A percentile compares a stretch with the other conserved stretches of the same genome.
These are phyloP conservation scores for Nephila pilipes DNA, from an alignment of 1,140 invertebrate genomes.

Conservation along the genomic window DNA sequence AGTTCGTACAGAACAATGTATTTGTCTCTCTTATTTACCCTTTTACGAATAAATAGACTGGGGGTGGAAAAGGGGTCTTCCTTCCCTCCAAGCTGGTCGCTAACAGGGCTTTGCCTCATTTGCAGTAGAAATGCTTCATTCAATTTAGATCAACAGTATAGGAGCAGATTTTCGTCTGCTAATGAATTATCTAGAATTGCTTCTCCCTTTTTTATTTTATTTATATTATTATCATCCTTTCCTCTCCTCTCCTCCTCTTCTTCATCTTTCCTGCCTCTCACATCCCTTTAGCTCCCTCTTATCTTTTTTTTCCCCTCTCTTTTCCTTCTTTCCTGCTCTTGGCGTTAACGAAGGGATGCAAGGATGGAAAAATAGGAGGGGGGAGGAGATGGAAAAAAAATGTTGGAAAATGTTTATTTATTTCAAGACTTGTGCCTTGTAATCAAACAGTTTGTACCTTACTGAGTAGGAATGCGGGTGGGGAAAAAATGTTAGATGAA, in stretches of 20 bases:
- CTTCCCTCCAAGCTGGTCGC: neutral
- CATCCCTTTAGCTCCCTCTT: neutral
- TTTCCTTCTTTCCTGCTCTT: neutral
- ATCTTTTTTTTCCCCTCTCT: neutral
- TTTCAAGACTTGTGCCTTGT: neutral
- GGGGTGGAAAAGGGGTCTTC: neutral
- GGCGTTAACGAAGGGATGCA: constrained; percentile 36
- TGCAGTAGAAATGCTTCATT: constrained; percentile 61
- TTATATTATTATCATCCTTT: constrained; percentile 31
- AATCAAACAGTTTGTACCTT: neutral
- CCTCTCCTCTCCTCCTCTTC: neutral
- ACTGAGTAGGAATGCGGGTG: neutral
- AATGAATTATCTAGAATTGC: constrained; percentile 67
- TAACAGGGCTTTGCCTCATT: constrained; percentile 69
- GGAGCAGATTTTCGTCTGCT: constrained; percentile 68
- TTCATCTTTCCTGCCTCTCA: neutral
- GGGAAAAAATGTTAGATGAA: neutral
- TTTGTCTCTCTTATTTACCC: constrained; percentile 70
- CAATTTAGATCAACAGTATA: constrained; percentile 69
- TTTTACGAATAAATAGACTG: constrained; percentile 69
- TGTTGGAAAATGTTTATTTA: constrained; percentile 22
- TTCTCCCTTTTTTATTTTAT: neutral
- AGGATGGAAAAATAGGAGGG: neutral
- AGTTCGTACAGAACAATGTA: constrained; percentile 31
- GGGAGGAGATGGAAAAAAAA: neutral